These are phyloP conservation scores for Megalopta genalis DNA, from an alignment of 1,140 invertebrate genomes.

Conservation along the genomic window DNA sequence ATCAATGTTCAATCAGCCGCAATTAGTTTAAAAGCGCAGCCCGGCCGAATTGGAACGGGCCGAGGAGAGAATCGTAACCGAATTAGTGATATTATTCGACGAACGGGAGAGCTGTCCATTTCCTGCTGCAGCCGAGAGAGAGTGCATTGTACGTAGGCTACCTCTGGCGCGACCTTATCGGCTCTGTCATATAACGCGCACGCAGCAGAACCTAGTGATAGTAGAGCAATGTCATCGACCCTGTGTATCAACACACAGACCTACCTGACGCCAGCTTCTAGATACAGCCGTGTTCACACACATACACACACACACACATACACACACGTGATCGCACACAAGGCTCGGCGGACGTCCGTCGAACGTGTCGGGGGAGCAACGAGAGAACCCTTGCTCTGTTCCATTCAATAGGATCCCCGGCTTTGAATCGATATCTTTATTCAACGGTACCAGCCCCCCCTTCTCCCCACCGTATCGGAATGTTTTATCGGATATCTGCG, in stretches of 20 bases:
- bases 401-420: constrained; percentile 5
- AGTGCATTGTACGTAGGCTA: constrained; percentile 50
- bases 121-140: constrained; percentile 28
- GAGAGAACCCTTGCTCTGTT: not conserved
- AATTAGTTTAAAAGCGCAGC: no score
- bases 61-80: not conserved
- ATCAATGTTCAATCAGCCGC: no score
- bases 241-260: constrained; percentile 42
- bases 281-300: constrained; percentile 31
- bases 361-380: not conserved
- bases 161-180: constrained; percentile 52
- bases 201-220: constrained; percentile 52
- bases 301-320: no score
- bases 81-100: not conserved
- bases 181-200: constrained; percentile 39
- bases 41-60: no score
- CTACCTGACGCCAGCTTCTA: constrained; percentile 56
- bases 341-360: no score
- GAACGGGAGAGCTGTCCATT: not conserved
- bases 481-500: constrained; percentile 9
- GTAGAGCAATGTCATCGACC: constrained; percentile 51
- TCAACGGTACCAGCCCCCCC: constrained; percentile 1
- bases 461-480: not conserved
- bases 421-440: constrained; percentile 25
- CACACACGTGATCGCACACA: no score